phyloP scores from a whole-genome alignment of 1,140 invertebrate genomes.

The Diorhabda sublineata region DNA sequence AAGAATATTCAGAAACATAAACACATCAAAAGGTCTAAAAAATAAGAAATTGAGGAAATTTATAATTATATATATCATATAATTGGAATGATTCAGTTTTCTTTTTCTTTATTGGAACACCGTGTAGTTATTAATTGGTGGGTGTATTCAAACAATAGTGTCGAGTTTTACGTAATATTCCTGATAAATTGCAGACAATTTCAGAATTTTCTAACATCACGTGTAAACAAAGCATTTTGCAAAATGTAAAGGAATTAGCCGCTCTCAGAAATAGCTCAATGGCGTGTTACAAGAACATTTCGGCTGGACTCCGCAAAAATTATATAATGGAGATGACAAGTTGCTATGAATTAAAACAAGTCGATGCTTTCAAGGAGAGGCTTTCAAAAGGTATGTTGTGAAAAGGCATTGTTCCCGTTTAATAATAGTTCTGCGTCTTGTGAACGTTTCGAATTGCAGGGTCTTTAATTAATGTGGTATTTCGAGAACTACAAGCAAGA shows the following conservation, averaged over 20 bases:
- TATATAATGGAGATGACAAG: constrained; percentile 11
- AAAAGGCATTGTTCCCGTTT: constrained; percentile 9
- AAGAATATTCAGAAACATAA: too few relatives aligned
- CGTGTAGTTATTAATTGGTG: too few relatives aligned
- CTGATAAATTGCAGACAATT: too few relatives aligned
- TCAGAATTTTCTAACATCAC: not conserved
- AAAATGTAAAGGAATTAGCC: not conserved
- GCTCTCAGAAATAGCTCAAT: not conserved
- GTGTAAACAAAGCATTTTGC: not conserved
- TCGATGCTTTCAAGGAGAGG: constrained; percentile 3
- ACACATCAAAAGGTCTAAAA: too few relatives aligned
- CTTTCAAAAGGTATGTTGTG: constrained; percentile 10
- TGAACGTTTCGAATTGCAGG: constrained; percentile 11
- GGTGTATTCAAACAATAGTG: too few relatives aligned
- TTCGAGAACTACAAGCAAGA: constrained; percentile 11
- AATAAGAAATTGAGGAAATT: too few relatives aligned
- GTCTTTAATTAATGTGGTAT: constrained; percentile 16
- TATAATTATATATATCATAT: too few relatives aligned
- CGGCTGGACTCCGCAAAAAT: constrained; percentile 3
- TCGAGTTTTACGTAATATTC: too few relatives aligned
- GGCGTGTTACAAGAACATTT: constrained; percentile 5
- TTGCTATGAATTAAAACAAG: constrained; percentile 9
- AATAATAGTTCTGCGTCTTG: constrained; percentile 14
- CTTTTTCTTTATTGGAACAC: too few relatives aligned
- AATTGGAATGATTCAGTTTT: too few relatives aligned